Evolutionary conservation across 2,888 invertebrate genomes (phyloP).

Genomic region (Chrysotoxum bicinctum): DNA sequence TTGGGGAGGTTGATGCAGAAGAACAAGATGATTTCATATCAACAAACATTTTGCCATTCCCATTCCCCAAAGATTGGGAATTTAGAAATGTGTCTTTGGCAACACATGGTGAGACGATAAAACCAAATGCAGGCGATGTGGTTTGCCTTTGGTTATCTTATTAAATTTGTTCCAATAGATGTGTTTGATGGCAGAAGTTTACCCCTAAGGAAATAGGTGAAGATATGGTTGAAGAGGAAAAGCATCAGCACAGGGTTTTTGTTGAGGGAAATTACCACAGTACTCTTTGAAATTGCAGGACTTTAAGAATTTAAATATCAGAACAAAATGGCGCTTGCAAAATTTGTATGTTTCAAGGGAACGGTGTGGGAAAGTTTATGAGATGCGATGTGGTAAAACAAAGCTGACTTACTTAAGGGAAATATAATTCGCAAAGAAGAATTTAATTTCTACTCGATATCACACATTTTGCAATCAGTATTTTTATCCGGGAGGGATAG

Average conservation of each 20-base stretch:
- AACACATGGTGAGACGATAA: constrained; percentile 62
- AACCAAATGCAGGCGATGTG: constrained; percentile 43
- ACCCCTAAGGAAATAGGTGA: constrained; percentile 41
- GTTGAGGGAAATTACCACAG: neutral
- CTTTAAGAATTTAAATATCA: constrained; percentile 9
- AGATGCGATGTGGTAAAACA: too few species aligned
- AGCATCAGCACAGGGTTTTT: neutral
- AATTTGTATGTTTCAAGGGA: too few species aligned
- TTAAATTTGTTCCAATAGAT: constrained; percentile 48
- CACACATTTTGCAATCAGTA: too few species aligned
- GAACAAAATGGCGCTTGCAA: neutral
- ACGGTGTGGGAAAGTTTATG: neutral
- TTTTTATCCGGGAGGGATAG: too few species aligned
- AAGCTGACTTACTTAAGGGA: too few species aligned
- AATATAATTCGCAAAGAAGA: too few species aligned
- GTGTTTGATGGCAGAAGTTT: constrained; percentile 42
- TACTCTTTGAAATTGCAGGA: neutral
- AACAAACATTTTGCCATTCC: constrained; percentile 6
- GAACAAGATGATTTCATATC: constrained; percentile 47
- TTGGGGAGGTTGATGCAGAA: neutral
- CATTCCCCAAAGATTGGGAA: neutral
- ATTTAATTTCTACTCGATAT: too few species aligned
- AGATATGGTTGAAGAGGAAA: constrained; percentile 34
- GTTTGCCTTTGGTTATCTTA: constrained; percentile 60
- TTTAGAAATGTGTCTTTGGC: constrained; percentile 54